A percentile compares a stretch with the other conserved stretches of the same genome.
These are phyloP conservation scores for Dastarcus helophoroides DNA, from an alignment of 2,888 invertebrate genomes.

Conservation along the genomic window DNA sequence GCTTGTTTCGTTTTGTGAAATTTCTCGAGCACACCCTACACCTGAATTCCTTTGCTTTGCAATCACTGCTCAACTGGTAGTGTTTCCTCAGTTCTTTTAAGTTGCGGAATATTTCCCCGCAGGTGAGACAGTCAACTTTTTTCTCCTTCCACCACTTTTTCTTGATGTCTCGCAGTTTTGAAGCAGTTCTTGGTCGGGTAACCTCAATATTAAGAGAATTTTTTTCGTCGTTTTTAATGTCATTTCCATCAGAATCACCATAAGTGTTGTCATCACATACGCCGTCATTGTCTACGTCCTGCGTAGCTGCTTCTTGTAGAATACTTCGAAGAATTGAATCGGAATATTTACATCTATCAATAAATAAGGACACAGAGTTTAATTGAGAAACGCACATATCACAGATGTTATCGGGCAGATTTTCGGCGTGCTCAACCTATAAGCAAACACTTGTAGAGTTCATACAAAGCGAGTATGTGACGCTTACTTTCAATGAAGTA, in stretches of 20 bases:
- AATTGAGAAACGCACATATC: slow-evolving; percentile 2
- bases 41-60: slow-evolving; percentile 6
- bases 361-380: slow-evolving; percentile 3
- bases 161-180: neutral
- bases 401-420: slow-evolving; percentile 7
- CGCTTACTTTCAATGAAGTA: too few relatives aligned
- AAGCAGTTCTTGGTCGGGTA: too few relatives aligned
- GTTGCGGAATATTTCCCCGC: slow-evolving; percentile 6
- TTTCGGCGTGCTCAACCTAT: slow-evolving; percentile 6
- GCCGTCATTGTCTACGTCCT: too few relatives aligned
- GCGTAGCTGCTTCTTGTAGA: too few relatives aligned
- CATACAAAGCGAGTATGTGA: too few relatives aligned
- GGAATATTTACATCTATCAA: slow-evolving; percentile 7
- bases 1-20: slow-evolving; percentile 13
- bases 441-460: too few relatives aligned
- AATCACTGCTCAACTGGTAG: slow-evolving; percentile 4
- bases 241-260: neutral
- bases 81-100: slow-evolving; percentile 7
- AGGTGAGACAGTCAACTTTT: too few relatives aligned
- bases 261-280: neutral
- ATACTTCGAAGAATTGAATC: slow-evolving; percentile 6
- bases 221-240: neutral
- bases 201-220: too few relatives aligned
- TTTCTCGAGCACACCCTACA: slow-evolving; percentile 14
- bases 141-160: too few relatives aligned